Evolutionary conservation across 2,797 vertebrate species (phyloP).

Genomic region (Falco naumanni): DNA sequence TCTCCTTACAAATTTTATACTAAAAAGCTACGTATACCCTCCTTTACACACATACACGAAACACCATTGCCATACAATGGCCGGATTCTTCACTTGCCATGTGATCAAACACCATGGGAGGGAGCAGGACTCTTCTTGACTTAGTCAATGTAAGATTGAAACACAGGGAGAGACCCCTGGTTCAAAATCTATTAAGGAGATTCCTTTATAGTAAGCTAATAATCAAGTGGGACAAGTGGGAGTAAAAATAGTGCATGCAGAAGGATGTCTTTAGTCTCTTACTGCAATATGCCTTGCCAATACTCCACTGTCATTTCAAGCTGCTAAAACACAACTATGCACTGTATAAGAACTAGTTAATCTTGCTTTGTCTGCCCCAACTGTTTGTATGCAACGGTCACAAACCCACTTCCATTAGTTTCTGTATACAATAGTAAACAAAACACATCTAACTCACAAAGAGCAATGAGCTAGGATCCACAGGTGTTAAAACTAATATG

Average conservation of each 20-base stretch:
- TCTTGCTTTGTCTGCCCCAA: background rate
- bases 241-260: background rate
- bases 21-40: background rate
- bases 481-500: background rate
- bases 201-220: background rate
- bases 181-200: background rate
- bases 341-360: background rate
- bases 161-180: background rate
- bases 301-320: background rate
- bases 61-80: background rate
- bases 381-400: background rate
- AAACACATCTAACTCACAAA: background rate
- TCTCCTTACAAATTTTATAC: background rate
- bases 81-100: background rate
- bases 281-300: background rate
- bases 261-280: background rate
- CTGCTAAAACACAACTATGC: background rate
- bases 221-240: background rate
- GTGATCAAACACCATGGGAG: background rate
- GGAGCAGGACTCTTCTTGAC: background rate
- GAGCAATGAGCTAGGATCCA: background rate
- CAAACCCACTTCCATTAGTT: background rate
- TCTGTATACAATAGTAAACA: background rate
- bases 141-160: background rate
- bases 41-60: background rate